Percentiles rank a stretch among this genome's conserved stretches.
These are phyloP conservation scores for Tanypteryx hageni DNA, from an alignment of 2,888 invertebrate genomes.

Conservation along the genomic window DNA sequence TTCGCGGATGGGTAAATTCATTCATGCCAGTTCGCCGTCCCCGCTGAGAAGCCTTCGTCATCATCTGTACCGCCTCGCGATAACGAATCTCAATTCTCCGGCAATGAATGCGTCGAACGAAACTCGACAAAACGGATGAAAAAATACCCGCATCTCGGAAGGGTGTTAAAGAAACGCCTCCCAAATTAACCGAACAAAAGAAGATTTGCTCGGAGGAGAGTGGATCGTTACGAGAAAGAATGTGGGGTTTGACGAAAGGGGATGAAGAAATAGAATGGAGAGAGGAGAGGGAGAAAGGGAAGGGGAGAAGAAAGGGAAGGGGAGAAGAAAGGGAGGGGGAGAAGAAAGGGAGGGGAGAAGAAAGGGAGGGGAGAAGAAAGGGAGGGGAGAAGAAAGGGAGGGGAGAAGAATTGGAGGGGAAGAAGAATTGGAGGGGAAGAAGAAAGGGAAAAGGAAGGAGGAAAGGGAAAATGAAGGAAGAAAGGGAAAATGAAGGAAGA, in stretches of 20 bases:
- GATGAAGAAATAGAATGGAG: too few relatives aligned
- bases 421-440: neutral
- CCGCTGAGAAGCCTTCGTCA: too few relatives aligned
- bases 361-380: neutral
- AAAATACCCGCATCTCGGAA: neutral
- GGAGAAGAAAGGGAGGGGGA: neutral
- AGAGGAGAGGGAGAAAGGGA: neutral
- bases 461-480: neutral
- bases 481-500: too few relatives aligned
- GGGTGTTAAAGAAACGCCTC: neutral
- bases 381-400: neutral
- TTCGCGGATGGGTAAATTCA: neutral
- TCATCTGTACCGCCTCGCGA: too few relatives aligned
- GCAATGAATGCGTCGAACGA: neutral
- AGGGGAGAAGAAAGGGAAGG: neutral
- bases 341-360: neutral
- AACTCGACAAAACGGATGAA: neutral
- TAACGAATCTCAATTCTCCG: neutral
- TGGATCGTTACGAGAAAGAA: too few relatives aligned
- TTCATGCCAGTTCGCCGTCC: neutral
- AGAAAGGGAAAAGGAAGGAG: conserved; percentile 5
- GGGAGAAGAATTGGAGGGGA: neutral
- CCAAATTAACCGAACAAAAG: neutral
- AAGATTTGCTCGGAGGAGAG: too few relatives aligned
- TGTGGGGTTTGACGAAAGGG: too few relatives aligned